These are phyloP conservation scores for Tenthredo livida DNA, from an alignment of 2,888 invertebrate genomes.

Conservation along the genomic window DNA sequence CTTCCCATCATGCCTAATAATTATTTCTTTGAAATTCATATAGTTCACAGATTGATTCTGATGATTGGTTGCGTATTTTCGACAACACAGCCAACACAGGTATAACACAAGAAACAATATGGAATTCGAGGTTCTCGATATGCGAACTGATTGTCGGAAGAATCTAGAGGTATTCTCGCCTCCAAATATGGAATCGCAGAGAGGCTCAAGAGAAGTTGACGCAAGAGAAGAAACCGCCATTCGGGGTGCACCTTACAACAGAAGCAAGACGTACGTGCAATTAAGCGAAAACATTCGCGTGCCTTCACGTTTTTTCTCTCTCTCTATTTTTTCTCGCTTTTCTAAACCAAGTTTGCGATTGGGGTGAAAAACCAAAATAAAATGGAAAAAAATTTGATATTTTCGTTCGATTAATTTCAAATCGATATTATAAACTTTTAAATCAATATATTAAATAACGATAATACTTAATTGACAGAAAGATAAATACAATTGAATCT, in stretches of 20 bases:
- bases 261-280: conserved; percentile 21
- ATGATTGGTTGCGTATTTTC: no score
- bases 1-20: not conserved
- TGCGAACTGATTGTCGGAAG: not conserved
- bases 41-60: no score
- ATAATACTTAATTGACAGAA: no score
- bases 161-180: conserved; percentile 22
- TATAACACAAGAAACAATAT: no score
- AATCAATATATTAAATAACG: no score
- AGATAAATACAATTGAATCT: not conserved
- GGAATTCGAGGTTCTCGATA: conserved; percentile 10
- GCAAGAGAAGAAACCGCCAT: conserved; percentile 27
- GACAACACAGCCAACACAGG: no score
- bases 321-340: not conserved
- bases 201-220: conserved; percentile 22
- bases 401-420: not conserved
- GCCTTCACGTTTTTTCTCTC: conserved; percentile 23
- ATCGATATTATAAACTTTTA: no score
- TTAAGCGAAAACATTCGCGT: conserved; percentile 40
- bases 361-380: no score
- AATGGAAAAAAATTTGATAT: no score
- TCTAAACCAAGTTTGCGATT: not conserved
- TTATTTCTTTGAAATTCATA: no score
- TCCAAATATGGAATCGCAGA: conserved; percentile 33
- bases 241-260: conserved; percentile 19